Evolutionary conservation across 2,113 vertebrate species (phyloP).

Genomic region (Etheostoma spectabile): DNA sequence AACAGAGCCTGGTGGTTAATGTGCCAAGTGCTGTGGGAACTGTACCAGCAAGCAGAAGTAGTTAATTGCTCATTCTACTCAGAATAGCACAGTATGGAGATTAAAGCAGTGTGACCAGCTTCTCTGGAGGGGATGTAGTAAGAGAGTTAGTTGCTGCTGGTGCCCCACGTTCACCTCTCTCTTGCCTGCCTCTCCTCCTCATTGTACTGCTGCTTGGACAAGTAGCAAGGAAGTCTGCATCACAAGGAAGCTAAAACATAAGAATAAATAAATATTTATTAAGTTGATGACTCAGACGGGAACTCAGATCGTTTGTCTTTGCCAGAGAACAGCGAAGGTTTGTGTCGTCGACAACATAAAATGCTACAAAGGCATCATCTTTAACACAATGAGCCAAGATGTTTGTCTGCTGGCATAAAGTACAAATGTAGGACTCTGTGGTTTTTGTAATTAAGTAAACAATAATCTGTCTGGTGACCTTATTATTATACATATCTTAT

Average conservation of each 20-base stretch:
- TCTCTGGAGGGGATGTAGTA: constrained; percentile 47
- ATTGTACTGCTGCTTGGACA: constrained; percentile 14
- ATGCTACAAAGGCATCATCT: not conserved
- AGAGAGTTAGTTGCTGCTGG: constrained; percentile 18
- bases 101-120: constrained; percentile 37
- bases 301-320: not conserved
- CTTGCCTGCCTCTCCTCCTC: not conserved
- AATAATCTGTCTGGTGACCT: not conserved
- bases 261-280: not conserved
- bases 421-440: not conserved
- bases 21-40: constrained; percentile 73
- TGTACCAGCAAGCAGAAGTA: constrained; percentile 55
- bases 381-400: not conserved
- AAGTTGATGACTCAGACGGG: constrained; percentile 5
- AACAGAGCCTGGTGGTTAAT: constrained; percentile 76
- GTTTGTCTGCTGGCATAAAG: not conserved
- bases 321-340: constrained; percentile 1
- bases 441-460: not conserved
- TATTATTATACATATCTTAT: not conserved
- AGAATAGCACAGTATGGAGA: constrained; percentile 55
- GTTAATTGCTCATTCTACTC: constrained; percentile 69
- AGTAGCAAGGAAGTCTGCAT: not conserved
- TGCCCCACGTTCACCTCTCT: constrained; percentile 4
- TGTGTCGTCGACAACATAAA: not conserved
- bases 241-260: constrained; percentile 12